These are phyloP conservation scores for Agriotes lineatus DNA, from an alignment of 2,888 invertebrate species.

Conservation along the genomic window DNA sequence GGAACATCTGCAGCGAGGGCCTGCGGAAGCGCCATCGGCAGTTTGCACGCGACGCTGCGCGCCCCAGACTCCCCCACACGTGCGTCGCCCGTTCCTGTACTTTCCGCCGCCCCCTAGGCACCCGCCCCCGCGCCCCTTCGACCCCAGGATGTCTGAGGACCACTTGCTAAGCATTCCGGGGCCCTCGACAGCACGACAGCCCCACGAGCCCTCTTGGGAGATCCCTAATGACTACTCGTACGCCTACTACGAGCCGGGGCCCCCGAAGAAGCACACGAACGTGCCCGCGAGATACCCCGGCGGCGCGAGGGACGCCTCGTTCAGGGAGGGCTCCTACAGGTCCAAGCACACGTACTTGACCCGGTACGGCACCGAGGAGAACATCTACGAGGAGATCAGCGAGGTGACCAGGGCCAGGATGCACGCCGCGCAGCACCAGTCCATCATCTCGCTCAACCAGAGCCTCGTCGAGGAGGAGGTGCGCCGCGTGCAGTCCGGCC, in stretches of 20 bases:
- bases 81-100: slow-evolving; percentile 72
- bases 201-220: slow-evolving; percentile 53
- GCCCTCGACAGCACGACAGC: slow-evolving; percentile 56
- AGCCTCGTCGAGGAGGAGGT: slow-evolving; percentile 87
- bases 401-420: slow-evolving; percentile 68
- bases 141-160: slow-evolving; percentile 59
- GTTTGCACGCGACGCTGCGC: slow-evolving; percentile 37
- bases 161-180: slow-evolving; percentile 58
- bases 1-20: slow-evolving; percentile 53
- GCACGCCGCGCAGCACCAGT: slow-evolving; percentile 60
- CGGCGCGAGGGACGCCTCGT: slow-evolving; percentile 61
- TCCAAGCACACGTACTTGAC: slow-evolving; percentile 62
- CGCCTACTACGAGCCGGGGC: slow-evolving; percentile 83
- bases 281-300: slow-evolving; percentile 69
- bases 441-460: slow-evolving; percentile 77
- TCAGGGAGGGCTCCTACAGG: slow-evolving; percentile 61
- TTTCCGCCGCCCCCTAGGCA: slow-evolving; percentile 82
- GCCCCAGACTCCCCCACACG: slow-evolving; percentile 49
- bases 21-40: slow-evolving; percentile 30
- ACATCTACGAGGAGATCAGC: slow-evolving; percentile 85
- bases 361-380: slow-evolving; percentile 84
- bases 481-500: slow-evolving; percentile 84
- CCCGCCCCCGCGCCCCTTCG: slow-evolving; percentile 69
- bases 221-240: slow-evolving; percentile 79
- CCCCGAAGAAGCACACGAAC: slow-evolving; percentile 73